Evolutionary conservation across 1,140 invertebrate species (phyloP).

Genomic region (Euborellia annulipes): DNA sequence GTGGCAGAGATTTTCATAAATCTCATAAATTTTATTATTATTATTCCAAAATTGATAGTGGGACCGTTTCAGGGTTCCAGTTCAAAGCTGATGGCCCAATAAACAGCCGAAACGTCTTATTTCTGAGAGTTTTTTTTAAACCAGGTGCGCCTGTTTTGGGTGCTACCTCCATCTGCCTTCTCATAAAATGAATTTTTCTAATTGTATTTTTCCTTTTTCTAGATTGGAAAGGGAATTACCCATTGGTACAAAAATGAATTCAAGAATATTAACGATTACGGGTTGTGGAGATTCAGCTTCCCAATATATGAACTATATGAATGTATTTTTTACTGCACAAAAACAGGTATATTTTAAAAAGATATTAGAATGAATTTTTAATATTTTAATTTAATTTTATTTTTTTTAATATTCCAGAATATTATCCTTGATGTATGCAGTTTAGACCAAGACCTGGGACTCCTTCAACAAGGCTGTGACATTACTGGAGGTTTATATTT

Average conservation of each 20-base stretch:
- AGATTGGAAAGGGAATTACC: conserved; percentile 36
- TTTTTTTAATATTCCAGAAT: conserved; percentile 36
- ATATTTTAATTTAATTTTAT: neutral
- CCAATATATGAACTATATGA: conserved; percentile 98
- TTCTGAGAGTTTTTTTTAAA: no score
- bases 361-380: neutral
- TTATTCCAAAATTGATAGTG: no score
- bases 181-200: no score
- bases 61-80: no score
- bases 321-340: conserved; percentile 91
- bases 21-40: no score
- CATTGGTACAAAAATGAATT: conserved; percentile 49
- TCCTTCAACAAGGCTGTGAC: conserved; percentile 90
- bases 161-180: no score
- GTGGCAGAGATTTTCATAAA: no score
- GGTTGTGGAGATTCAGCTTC: conserved; percentile 79
- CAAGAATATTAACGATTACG: conserved; percentile 69
- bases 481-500: conserved; percentile 86
- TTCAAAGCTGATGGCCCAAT: no score
- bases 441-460: conserved; percentile 73
- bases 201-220: no score
- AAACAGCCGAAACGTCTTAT: no score
- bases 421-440: conserved; percentile 88
- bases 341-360: conserved; percentile 44
- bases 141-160: no score